Percentiles rank a stretch among this genome's conserved stretches.
Conservation (phyloP, 2,888 invertebrate species). For the Lasioglossum marginatum region DNA sequence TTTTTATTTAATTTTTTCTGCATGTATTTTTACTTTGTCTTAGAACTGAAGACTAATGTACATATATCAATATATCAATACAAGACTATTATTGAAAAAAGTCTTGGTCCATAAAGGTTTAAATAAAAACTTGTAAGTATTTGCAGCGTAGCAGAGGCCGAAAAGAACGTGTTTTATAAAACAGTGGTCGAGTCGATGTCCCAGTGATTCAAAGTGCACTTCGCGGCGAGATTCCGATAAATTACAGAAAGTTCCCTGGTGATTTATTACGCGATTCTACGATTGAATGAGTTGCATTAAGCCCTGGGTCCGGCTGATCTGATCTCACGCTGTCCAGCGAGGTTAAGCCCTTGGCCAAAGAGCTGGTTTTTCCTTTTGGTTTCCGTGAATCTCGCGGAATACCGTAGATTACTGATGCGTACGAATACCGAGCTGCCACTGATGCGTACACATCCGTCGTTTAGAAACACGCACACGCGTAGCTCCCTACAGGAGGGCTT, state of each 20-base stretch:
- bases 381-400: conserved; percentile 34
- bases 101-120: not conserved
- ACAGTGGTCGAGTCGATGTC: not conserved
- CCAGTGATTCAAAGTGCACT: not conserved
- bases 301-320: conserved; percentile 23
- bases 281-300: conserved; percentile 46
- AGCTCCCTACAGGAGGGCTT: conserved; percentile 42
- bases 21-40: not conserved
- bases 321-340: conserved; percentile 41
- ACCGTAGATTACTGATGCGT: conserved; percentile 42
- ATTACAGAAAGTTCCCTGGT: conserved; percentile 17
- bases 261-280: conserved; percentile 34
- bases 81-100: too few species aligned
- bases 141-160: not conserved
- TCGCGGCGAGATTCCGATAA: conserved; percentile 2
- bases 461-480: conserved; percentile 29
- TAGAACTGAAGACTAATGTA: too few species aligned
- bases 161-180: not conserved
- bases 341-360: conserved; percentile 8
- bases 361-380: not conserved
- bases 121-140: not conserved
- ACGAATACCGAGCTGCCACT: conserved; percentile 22
- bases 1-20: too few species aligned
- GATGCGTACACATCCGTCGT: conserved; percentile 44
- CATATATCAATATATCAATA: too few species aligned